Conservation (phyloP, 2,113 vertebrate genomes). For the Odocoileus virginianus region DNA sequence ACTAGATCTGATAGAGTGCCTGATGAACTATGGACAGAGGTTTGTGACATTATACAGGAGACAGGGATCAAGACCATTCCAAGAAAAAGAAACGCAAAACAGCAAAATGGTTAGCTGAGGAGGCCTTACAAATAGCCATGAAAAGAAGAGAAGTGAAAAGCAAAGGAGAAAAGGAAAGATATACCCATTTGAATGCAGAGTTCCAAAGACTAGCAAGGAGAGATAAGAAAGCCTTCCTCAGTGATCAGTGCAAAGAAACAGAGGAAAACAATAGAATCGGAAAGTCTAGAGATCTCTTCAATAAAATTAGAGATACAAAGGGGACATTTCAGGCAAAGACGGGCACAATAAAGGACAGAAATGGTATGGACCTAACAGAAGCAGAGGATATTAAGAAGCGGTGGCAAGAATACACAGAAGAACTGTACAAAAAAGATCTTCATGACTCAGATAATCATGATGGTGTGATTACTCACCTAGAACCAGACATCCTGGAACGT, state of each 20-base stretch:
- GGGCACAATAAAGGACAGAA: background rate
- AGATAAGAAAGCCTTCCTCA: background rate
- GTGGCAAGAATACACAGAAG: background rate
- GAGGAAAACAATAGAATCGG: background rate
- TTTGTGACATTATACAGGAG: background rate
- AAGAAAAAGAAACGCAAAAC: background rate
- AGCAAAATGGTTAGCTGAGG: background rate
- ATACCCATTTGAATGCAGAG: background rate
- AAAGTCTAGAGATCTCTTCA: background rate
- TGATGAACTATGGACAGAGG: background rate
- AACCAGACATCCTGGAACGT: background rate
- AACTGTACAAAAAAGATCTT: background rate
- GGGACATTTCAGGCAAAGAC: background rate
- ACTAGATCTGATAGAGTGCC: background rate
- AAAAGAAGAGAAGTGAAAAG: background rate
- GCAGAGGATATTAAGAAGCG: background rate
- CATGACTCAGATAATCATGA: background rate
- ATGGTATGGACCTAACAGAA: background rate
- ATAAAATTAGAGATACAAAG: background rate
- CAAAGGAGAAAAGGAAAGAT: background rate
- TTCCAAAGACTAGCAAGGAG: background rate
- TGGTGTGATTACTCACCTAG: background rate
- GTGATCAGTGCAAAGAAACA: background rate
- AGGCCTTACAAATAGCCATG: background rate
- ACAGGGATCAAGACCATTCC: background rate